Percentiles rank a stretch among this genome's conserved stretches.
These are phyloP conservation scores for Steinernema scapterisci DNA, from an alignment of 2,888 invertebrate species.

Conservation along the genomic window DNA sequence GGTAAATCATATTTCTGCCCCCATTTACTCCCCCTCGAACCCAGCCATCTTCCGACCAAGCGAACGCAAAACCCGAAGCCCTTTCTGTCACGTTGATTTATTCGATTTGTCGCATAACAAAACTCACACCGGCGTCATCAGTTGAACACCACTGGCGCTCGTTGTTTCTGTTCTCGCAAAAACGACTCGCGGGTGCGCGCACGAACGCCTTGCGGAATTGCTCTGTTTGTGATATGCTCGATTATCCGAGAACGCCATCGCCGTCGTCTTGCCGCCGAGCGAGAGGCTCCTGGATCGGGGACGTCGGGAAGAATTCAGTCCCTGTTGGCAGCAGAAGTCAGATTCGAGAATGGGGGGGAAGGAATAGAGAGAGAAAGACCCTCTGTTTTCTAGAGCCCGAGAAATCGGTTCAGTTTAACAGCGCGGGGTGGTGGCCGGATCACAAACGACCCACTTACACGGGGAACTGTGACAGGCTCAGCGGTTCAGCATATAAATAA, in stretches of 20 bases:
- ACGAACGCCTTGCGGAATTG: slow-evolving; percentile 1
- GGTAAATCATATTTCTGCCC: no score
- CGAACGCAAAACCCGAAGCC: background rate
- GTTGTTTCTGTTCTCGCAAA: no score
- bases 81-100: slow-evolving; percentile 14
- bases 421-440: background rate
- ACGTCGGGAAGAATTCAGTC: no score
- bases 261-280: no score
- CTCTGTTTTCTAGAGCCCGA: no score
- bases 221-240: background rate
- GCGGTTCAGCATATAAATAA: slow-evolving; percentile 24
- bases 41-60: background rate
- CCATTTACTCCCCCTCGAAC: background rate
- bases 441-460: slow-evolving; percentile 8
- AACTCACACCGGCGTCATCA: slow-evolving; percentile 7
- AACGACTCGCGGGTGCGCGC: no score
- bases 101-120: background rate
- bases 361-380: no score
- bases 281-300: no score
- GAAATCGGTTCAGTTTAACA: no score
- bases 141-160: no score
- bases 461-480: slow-evolving; percentile 3
- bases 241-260: background rate
- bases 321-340: no score
- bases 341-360: no score